phyloP scores from a whole-genome alignment of 2,797 vertebrate species.

The Anisognathus igniventris region DNA sequence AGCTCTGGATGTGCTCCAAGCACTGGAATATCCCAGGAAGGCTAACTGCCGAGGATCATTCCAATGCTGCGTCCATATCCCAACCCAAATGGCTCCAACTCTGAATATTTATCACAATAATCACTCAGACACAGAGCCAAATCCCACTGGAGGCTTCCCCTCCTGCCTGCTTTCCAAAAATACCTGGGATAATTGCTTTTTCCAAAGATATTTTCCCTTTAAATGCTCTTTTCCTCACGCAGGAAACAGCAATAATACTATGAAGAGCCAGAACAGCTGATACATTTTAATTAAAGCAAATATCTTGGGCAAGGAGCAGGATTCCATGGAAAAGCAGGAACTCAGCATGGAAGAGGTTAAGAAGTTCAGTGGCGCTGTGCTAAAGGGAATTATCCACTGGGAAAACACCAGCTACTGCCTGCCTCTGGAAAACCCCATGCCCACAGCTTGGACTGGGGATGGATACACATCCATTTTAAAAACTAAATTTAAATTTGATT shows the following conservation, averaged over 20 bases:
- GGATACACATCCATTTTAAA: not conserved
- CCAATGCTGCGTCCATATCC: not conserved
- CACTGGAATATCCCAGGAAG: not conserved
- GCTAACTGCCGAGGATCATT: not conserved
- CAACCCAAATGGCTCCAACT: not conserved
- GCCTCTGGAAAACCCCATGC: not conserved
- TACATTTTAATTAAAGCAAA: not conserved
- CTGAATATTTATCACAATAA: not conserved
- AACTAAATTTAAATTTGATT: not conserved
- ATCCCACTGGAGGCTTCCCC: not conserved
- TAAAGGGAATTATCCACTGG: not conserved
- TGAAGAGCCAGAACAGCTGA: not conserved
- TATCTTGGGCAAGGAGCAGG: not conserved
- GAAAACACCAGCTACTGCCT: not conserved
- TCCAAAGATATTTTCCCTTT: not conserved
- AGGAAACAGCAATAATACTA: not conserved
- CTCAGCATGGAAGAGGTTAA: not conserved
- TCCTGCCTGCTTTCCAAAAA: not conserved
- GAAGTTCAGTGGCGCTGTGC: not conserved
- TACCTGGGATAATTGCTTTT: not conserved
- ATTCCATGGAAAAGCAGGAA: not conserved
- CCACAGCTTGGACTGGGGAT: not conserved
- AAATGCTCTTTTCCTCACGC: not conserved
- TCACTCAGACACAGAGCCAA: not conserved
- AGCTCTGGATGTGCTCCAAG: not conserved